A percentile compares a stretch with the other conserved stretches of the same genome.
phyloP scores from a whole-genome alignment of 2,797 vertebrate genomes.

The Liparis tanakae region DNA sequence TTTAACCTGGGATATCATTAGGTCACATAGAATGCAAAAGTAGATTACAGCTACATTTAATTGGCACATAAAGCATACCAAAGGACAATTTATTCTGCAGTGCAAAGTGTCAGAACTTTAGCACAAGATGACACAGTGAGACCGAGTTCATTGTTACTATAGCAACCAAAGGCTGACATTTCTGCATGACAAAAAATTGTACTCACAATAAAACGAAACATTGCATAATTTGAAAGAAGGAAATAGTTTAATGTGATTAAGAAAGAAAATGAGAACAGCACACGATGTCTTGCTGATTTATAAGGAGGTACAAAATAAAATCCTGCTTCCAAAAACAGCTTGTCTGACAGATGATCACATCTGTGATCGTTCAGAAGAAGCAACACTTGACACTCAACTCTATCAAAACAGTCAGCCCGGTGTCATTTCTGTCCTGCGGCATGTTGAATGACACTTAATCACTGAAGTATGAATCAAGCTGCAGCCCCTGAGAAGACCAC shows the following conservation, averaged over 20 bases:
- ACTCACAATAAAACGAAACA: background rate
- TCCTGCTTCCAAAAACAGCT: background rate
- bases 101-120: background rate
- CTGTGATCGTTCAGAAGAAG: conserved; percentile 3
- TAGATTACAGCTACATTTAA: background rate
- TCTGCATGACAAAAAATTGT: background rate
- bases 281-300: background rate
- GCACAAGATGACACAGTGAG: background rate
- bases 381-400: background rate
- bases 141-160: background rate
- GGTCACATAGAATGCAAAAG: background rate
- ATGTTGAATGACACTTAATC: conserved; percentile 26
- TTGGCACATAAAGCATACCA: background rate
- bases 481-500: conserved; percentile 29
- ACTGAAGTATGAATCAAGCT: conserved; percentile 27
- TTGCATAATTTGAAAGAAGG: background rate
- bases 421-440: conserved; percentile 9
- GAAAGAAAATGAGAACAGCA: background rate
- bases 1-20: background rate
- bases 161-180: conserved; percentile 4
- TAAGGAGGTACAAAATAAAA: background rate
- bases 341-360: conserved; percentile 7
- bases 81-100: background rate
- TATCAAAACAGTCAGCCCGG: conserved; percentile 12
- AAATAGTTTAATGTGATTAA: background rate